These are phyloP conservation scores for Neofelis nebulosa DNA, from an alignment of 2,113 vertebrate species.

Conservation along the genomic window DNA sequence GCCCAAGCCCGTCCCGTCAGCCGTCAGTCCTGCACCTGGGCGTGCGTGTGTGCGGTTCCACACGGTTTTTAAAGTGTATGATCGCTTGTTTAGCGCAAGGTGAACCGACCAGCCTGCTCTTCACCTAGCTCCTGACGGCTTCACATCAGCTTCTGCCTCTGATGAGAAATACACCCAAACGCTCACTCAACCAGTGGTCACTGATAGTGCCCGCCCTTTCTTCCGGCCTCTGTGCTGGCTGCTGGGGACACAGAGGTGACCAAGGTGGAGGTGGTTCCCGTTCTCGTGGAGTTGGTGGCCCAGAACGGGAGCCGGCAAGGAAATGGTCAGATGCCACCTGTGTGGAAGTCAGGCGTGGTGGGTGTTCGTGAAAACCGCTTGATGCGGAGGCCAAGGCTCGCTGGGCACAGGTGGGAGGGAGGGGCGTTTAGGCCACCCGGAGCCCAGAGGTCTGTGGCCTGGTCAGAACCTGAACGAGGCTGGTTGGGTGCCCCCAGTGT, in stretches of 20 bases:
- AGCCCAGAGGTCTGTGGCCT: not conserved
- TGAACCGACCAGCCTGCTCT: rapidly evolving
- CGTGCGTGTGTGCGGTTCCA: rapidly evolving
- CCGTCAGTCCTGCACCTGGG: not conserved
- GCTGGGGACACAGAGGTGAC: not conserved
- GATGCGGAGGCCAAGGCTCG: too few species aligned
- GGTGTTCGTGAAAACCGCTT: rapidly evolving
- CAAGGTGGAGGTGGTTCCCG: not conserved
- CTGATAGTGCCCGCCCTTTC: not conserved
- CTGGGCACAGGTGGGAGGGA: not conserved
- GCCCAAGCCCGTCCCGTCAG: not conserved
- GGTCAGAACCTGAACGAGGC: too few species aligned
- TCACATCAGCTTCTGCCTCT: too few species aligned
- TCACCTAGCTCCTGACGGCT: too few species aligned
- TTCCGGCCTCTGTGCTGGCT: not conserved
- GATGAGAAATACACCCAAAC: not conserved
- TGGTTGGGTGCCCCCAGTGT: not conserved
- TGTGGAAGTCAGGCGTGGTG: rapidly evolving
- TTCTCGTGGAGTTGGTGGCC: not conserved
- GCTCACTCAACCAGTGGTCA: rapidly evolving
- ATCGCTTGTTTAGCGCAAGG: not conserved
- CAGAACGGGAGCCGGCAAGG: not conserved
- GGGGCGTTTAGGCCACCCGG: rapidly evolving
- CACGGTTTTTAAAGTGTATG: not conserved
- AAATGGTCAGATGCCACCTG: rapidly evolving